These are phyloP conservation scores for Phenganax subtilis DNA, from an alignment of 92 coral and sea anemone species.

Conservation along the genomic window DNA sequence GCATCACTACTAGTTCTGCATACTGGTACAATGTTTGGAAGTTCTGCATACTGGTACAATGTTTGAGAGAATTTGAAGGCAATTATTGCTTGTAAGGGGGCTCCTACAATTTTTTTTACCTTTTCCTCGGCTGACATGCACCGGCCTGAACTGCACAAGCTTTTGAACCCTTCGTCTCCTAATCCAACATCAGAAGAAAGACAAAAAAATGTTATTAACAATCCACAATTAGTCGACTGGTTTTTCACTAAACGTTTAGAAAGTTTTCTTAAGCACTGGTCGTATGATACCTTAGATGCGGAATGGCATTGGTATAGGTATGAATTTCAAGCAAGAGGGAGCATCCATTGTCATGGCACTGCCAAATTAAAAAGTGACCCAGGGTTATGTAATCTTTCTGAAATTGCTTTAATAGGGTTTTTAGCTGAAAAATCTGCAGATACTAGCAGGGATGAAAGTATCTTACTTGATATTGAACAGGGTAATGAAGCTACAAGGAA, in stretches of 20 bases:
- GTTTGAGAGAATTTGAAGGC: slow-evolving; percentile 50
- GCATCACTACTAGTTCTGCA: slow-evolving; percentile 42
- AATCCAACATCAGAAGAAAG: slow-evolving; percentile 30
- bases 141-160: slow-evolving; percentile 51
- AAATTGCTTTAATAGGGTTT: slow-evolving; percentile 51
- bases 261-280: slow-evolving; percentile 54
- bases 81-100: slow-evolving; percentile 46
- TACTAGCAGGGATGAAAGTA: slow-evolving; percentile 15
- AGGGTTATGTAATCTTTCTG: slow-evolving; percentile 44
- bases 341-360: slow-evolving; percentile 60
- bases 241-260: slow-evolving; percentile 52
- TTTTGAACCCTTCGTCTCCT: slow-evolving; percentile 36
- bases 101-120: slow-evolving; percentile 52
- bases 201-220: slow-evolving; percentile 44
- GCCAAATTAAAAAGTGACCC: slow-evolving; percentile 33
- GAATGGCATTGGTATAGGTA: slow-evolving; percentile 61
- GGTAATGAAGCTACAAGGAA: slow-evolving; percentile 46
- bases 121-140: slow-evolving; percentile 58
- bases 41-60: slow-evolving; percentile 31
- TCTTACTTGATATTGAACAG: slow-evolving; percentile 31
- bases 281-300: slow-evolving; percentile 52
- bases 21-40: slow-evolving; percentile 13
- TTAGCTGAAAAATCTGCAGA: slow-evolving; percentile 38
- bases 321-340: slow-evolving; percentile 58
- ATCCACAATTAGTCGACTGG: slow-evolving; percentile 57